Evolutionary conservation across 2,797 vertebrate species (phyloP).

Genomic region (Pachyuromys duprasi): DNA sequence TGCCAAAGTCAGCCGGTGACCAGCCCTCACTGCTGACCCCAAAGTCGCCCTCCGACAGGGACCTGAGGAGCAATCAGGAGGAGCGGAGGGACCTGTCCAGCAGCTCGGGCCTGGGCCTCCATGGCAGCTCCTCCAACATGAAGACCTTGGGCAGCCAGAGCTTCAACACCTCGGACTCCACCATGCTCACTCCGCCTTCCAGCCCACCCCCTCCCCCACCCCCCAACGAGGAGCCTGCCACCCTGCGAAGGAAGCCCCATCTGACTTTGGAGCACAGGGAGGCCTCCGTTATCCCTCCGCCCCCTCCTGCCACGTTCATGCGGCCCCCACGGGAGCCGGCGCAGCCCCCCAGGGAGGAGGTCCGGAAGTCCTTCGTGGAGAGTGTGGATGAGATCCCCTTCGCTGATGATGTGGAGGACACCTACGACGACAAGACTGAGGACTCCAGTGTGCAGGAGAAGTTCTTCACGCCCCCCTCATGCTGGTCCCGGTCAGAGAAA

Average conservation of each 20-base stretch:
- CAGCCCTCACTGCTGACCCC: constrained; percentile 88
- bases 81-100: constrained; percentile 93
- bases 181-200: constrained; percentile 97
- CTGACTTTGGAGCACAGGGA: constrained; percentile 90
- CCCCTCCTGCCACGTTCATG: constrained; percentile 73
- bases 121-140: constrained; percentile 93
- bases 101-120: constrained; percentile 95
- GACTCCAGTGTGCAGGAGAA: constrained; percentile 90
- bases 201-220: constrained; percentile 97
- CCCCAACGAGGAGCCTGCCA: constrained; percentile 94
- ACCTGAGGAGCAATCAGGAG: constrained; percentile 88
- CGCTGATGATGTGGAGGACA: constrained; percentile 97
- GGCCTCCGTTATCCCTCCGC: constrained; percentile 75
- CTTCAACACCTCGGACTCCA: constrained; percentile 94
- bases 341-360: constrained; percentile 86
- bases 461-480: constrained; percentile 93
- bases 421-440: constrained; percentile 93
- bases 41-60: constrained; percentile 88
- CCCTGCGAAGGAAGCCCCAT: constrained; percentile 89
- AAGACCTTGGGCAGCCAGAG: constrained; percentile 92
- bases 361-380: constrained; percentile 96
- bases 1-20: constrained; percentile 90
- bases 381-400: constrained; percentile 98
- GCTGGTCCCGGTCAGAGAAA: constrained; percentile 86
- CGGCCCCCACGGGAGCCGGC: constrained; percentile 84